A percentile compares a stretch with the other conserved stretches of the same genome.
Conservation (phyloP, 2,797 vertebrate genomes). For the Pyrocephalus nanus region DNA sequence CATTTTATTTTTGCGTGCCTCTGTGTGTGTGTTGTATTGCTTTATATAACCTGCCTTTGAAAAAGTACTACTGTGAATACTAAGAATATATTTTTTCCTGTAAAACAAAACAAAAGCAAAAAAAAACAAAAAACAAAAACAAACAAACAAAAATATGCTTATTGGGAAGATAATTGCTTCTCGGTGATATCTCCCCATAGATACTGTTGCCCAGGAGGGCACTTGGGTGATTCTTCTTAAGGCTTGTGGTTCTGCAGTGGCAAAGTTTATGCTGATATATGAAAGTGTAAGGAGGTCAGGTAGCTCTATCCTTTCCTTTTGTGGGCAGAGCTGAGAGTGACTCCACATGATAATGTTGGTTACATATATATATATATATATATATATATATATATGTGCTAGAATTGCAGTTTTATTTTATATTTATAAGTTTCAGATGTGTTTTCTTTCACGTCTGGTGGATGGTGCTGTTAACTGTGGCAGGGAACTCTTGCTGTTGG, state of each 20-base stretch:
- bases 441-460: not conserved
- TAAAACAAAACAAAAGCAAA: not conserved
- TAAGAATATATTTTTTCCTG: slow-evolving; percentile 10
- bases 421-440: not conserved
- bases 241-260: not conserved
- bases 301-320: not conserved
- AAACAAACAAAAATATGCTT: not conserved
- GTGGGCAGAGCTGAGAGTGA: not conserved
- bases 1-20: slow-evolving; percentile 33
- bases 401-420: not conserved
- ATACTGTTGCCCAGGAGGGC: not conserved
- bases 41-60: slow-evolving; percentile 58
- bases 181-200: not conserved
- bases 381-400: not conserved
- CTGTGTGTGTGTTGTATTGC: not conserved
- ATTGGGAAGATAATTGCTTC: not conserved
- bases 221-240: not conserved
- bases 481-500: not conserved
- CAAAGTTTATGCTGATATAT: not conserved
- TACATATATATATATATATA: not conserved
- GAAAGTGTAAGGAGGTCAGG: not conserved
- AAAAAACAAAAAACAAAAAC: too few species aligned
- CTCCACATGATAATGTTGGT: not conserved
- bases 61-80: slow-evolving; percentile 10
- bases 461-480: not conserved